Base-by-base conservation (phyloP, 1,140 invertebrate genomes). In the Orius insidiosus region DNA sequence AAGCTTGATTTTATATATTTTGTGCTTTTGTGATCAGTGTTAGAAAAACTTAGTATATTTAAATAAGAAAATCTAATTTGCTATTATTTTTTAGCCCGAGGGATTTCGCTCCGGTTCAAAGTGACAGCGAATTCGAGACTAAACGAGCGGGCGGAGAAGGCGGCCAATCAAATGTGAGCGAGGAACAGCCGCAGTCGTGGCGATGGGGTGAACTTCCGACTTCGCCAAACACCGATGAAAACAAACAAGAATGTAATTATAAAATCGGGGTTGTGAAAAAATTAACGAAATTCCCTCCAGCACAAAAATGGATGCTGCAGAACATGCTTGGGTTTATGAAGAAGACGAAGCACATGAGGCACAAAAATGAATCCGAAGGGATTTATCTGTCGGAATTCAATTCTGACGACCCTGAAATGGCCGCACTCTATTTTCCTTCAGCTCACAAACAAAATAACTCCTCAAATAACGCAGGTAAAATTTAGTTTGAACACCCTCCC, bases 251-350 rank as follows among this genome's bases (percentile, higher is more conserved):
- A 35, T 51, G 53, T 55, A 51, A 46, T 38, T 46, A 10, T 24
- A 24, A 24, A 24, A 3, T 24, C n/a, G n/a, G n/a, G n/a, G n/a
- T n/a, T n/a, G n/a, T n/a, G n/a, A n/a, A 24, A 24, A 3, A 4
- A 24, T 24, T 24, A 24, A 24, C 24, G 3, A 7, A 24, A 4
- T 24, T 42, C 11, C 43, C 63, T 45, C 69, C 71, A 43, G 74
- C 71, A 52, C 73, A 80, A 53, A 70, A 75, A 14, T 85, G 80
- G 10, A 84, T 89, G 71, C 67, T 90, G 38, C 81, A 83, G 57
- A 82, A 82, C 52, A 83, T 95, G 79, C 85, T 94, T 60, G 81
- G 81, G 42, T 94, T 94, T 59, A 94, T 95, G 80, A 80, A 82
- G 61, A 76, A 77, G 54, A 78, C 74, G 4, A 76, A 74, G 60